Conservation (phyloP, 1,140 invertebrate genomes). For the Anastrepha obliqua region DNA sequence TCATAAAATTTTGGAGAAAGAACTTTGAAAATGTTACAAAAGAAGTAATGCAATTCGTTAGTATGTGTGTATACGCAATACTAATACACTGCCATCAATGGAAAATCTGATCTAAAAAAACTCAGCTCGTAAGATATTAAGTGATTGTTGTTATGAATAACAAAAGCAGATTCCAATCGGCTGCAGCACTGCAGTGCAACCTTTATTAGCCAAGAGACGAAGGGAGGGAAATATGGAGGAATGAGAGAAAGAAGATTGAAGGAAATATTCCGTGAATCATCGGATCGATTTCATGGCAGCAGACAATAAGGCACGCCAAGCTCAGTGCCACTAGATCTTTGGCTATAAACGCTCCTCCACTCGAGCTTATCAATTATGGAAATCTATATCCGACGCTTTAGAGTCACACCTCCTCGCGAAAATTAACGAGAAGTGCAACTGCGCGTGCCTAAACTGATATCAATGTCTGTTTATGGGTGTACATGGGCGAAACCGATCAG, state of each 20-base stretch:
- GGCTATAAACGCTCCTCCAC: neutral
- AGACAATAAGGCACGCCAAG: constrained; percentile 15
- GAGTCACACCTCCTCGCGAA: constrained; percentile 54
- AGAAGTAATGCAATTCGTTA: neutral
- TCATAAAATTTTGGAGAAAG: neutral
- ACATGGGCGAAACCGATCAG: neutral
- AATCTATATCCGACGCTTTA: constrained; percentile 57
- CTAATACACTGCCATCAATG: too few species aligned
- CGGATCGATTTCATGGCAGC: constrained; percentile 20
- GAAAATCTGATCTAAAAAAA: neutral
- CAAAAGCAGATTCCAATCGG: neutral
- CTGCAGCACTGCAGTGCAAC: neutral
- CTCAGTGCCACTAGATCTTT: neutral
- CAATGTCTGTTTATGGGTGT: constrained; percentile 13
- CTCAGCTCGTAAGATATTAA: neutral
- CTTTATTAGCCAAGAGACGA: neutral
- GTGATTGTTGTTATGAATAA: neutral
- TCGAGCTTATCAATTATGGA: constrained; percentile 45
- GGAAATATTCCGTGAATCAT: neutral
- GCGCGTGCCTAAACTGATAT: constrained; percentile 25
- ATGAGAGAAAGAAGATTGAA: neutral
- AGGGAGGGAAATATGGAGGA: too few species aligned
- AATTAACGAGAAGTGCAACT: neutral
- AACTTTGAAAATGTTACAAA: neutral
- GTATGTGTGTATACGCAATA: too few species aligned